Evolutionary conservation across 1,140 invertebrate genomes (phyloP), one percentile per base, ranked within the genome.

Genomic region (Papilio polytes): DNA sequence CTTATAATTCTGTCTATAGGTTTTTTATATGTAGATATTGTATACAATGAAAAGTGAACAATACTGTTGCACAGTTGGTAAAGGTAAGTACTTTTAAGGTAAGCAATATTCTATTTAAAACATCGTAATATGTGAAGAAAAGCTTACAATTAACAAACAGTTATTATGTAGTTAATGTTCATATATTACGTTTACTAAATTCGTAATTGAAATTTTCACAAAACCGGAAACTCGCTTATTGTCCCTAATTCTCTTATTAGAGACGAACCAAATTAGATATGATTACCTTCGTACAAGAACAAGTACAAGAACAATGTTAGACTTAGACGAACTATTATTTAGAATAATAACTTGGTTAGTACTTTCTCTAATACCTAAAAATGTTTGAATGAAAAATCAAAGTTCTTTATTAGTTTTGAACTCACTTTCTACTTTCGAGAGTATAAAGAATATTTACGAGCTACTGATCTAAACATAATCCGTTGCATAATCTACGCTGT

Each of bases 401-500:
- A 26, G 10, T 26, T 4, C 22, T 4, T 31, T 70, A 36, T 10
- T 63, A 63, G 7, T 26, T 63, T 3, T 12, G 3, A 63, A 26
- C 10, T 26, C 31, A 41, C 51, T 78, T 59, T 78, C 77, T 13
- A 48, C 18, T 63, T 78, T 66, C 59, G 41, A 20, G 7, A 59
- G 36, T 18, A 63, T 66, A 9, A 78, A 78, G 56, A 22, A 44
- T 36, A 66, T 59, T 59, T 78, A 78, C 20, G 36, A 44, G 8
- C 18, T 44, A 66, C 56, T 26, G 56, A 78, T 74, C 51, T 51
- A 31, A 46, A 80, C 78, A 66, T 80, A 76, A 80, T 80, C 79
- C 80, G 84, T 86, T 78, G 79, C 78, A 82, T 84, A 80, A 87
- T 83, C 85, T 83, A 72, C 20, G 46, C 73, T 70, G 80, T 77